These are phyloP conservation scores for Ormyrus pomaceus DNA, from an alignment of 2,888 invertebrate species.

Conservation along the genomic window DNA sequence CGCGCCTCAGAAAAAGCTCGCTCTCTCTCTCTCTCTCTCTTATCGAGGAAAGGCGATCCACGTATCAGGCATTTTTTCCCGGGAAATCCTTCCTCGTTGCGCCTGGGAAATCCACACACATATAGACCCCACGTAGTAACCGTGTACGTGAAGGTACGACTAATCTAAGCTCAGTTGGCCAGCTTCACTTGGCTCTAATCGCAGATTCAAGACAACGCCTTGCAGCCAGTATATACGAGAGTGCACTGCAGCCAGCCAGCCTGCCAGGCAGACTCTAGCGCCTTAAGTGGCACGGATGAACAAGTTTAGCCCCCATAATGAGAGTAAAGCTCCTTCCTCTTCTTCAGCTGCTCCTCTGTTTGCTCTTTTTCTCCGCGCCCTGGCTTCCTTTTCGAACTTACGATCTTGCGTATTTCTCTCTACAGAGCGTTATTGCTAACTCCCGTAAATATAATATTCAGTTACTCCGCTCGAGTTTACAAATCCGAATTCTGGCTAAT, in stretches of 20 bases:
- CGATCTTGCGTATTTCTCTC: no score
- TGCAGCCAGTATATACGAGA: background rate
- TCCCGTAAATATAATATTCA: no score
- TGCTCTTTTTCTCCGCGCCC: no score
- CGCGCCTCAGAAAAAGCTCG: background rate
- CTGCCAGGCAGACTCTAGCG: background rate
- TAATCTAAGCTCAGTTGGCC: slow-evolving; percentile 44
- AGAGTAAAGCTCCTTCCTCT: slow-evolving; percentile 26
- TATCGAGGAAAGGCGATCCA: slow-evolving; percentile 30
- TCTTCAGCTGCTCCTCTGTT: background rate
- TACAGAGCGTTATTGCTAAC: no score
- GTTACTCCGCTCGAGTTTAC: no score
- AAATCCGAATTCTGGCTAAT: no score
- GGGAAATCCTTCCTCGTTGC: slow-evolving; percentile 9
- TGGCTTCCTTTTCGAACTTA: no score
- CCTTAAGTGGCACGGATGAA: slow-evolving; percentile 37
- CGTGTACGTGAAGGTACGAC: background rate
- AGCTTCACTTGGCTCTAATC: slow-evolving; percentile 38
- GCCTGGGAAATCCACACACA: no score
- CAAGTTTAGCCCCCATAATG: slow-evolving; percentile 28
- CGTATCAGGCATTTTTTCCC: background rate
- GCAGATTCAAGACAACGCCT: slow-evolving; percentile 43
- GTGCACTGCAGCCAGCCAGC: background rate
- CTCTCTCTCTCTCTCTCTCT: background rate
- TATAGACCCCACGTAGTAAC: no score